Percentiles rank a stretch among this genome's conserved stretches.
Conservation (phyloP, 2,888 invertebrate genomes). For the Meandrusa payeni region DNA sequence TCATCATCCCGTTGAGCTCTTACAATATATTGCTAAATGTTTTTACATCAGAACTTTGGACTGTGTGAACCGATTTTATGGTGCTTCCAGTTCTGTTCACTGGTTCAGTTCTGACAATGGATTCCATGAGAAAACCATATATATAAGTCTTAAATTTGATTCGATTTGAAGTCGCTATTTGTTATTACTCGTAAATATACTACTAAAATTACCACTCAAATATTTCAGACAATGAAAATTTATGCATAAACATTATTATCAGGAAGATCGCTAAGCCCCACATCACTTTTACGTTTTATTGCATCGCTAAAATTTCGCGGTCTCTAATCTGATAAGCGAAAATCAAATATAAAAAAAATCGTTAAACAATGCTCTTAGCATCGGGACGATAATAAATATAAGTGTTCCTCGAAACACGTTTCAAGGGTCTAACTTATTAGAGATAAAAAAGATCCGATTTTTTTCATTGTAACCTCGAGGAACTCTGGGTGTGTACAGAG, state of each 20-base stretch:
- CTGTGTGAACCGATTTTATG: too few species aligned
- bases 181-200: too few species aligned
- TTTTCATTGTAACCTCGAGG: constrained; percentile 12
- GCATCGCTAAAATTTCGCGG: constrained; percentile 20
- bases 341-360: constrained; percentile 19
- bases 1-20: too few species aligned
- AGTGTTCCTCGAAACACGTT: constrained; percentile 33
- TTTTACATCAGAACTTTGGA: too few species aligned
- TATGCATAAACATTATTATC: constrained; percentile 14
- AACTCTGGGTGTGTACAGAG: background rate
- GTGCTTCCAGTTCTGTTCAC: too few species aligned
- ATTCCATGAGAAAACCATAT: too few species aligned
- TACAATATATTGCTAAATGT: too few species aligned
- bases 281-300: constrained; percentile 13
- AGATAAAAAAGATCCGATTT: constrained; percentile 16
- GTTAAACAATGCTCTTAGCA: constrained; percentile 19
- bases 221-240: background rate
- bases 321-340: constrained; percentile 18
- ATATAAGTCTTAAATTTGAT: too few species aligned
- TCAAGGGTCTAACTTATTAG: constrained; percentile 33
- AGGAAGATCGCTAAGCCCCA: constrained; percentile 1
- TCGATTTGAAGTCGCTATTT: too few species aligned
- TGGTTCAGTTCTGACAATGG: too few species aligned
- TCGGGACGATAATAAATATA: constrained; percentile 31
- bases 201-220: background rate